These are phyloP conservation scores for Polia nebulosa DNA, from an alignment of 2,888 invertebrate species.

Conservation along the genomic window DNA sequence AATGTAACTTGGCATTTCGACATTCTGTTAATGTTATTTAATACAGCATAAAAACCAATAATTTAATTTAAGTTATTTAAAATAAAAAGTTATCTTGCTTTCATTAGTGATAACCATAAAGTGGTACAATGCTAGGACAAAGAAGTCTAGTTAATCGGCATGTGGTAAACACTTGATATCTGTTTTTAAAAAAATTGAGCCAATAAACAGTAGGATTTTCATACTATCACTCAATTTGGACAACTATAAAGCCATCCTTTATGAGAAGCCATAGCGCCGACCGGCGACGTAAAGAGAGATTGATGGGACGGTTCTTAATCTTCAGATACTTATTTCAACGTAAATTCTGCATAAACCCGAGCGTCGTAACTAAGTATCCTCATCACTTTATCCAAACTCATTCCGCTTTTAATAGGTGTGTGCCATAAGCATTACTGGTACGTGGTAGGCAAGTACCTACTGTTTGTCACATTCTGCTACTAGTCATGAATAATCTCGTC, in stretches of 20 bases:
- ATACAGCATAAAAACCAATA: not conserved
- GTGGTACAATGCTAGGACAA: not conserved
- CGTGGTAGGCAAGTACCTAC: not conserved
- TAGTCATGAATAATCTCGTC: slow-evolving; percentile 36
- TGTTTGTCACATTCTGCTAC: slow-evolving; percentile 26
- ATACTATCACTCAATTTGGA: not conserved
- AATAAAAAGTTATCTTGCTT: not conserved
- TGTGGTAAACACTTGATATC: too few relatives aligned
- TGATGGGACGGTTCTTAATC: slow-evolving; percentile 42
- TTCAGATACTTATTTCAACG: slow-evolving; percentile 39
- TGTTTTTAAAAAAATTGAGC: too few relatives aligned
- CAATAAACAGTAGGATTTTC: not conserved
- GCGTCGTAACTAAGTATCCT: slow-evolving; percentile 41
- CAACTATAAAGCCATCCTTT: slow-evolving; percentile 13
- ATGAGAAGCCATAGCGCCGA: slow-evolving; percentile 13
- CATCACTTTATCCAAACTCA: slow-evolving; percentile 47
- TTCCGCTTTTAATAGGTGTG: slow-evolving; percentile 47
- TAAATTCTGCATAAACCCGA: slow-evolving; percentile 38
- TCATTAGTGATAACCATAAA: not conserved
- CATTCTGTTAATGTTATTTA: not conserved
- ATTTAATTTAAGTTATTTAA: not conserved
- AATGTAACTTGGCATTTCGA: not conserved
- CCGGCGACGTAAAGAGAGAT: slow-evolving; percentile 37
- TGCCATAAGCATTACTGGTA: slow-evolving; percentile 32
- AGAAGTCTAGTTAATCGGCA: too few relatives aligned